These are phyloP conservation scores for Coremacera marginata DNA, from an alignment of 2,888 invertebrate genomes.

Conservation along the genomic window DNA sequence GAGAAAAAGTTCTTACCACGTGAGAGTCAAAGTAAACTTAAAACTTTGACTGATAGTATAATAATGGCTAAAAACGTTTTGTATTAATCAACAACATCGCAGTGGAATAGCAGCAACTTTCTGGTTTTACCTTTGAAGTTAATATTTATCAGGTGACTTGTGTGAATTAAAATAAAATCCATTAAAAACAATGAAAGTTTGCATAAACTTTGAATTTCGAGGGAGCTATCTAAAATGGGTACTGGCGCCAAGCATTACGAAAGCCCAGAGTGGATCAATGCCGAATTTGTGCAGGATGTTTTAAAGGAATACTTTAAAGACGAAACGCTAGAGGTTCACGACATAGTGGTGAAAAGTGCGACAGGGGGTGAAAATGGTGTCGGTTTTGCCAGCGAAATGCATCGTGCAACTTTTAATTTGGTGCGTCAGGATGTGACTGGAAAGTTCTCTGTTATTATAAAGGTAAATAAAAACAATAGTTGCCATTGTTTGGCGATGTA, in stretches of 20 bases:
- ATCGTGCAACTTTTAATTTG: conserved; percentile 64
- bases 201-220: background rate
- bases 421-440: conserved; percentile 57
- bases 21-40: conserved; percentile 10
- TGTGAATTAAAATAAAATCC: background rate
- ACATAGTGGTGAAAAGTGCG: conserved; percentile 59
- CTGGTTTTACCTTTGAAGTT: conserved; percentile 3
- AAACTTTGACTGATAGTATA: background rate
- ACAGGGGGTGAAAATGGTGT: conserved; percentile 53
- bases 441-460: conserved; percentile 65
- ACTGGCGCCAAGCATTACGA: conserved; percentile 62
- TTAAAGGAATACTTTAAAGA: conserved; percentile 66
- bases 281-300: conserved; percentile 65
- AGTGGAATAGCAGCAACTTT: background rate
- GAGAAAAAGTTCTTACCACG: conserved; percentile 12
- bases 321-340: conserved; percentile 57
- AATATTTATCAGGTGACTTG: conserved; percentile 61
- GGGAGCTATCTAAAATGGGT: conserved; percentile 56
- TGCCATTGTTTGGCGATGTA: too few relatives aligned
- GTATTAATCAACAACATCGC: background rate
- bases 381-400: conserved; percentile 68
- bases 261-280: conserved; percentile 64
- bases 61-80: background rate
- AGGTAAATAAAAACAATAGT: conserved; percentile 50
- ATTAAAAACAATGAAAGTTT: background rate